Conservation (phyloP, 2,888 invertebrate genomes). For the Patella depressa region DNA sequence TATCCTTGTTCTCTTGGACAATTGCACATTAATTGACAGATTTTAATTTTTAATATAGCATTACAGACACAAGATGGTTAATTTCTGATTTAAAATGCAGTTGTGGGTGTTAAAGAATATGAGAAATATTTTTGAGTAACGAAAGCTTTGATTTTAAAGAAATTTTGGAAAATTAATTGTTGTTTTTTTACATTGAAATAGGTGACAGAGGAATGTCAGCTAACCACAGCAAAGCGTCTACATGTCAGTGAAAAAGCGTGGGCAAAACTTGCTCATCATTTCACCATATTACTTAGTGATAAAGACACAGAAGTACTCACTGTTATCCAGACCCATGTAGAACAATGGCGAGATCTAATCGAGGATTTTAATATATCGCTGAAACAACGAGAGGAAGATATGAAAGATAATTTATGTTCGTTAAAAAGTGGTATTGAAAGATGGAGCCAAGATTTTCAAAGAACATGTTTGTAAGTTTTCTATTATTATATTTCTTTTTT, state of each 20-base stretch:
- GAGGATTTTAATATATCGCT: slow-evolving; percentile 63
- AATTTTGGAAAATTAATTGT: not conserved
- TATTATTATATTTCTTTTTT: not conserved
- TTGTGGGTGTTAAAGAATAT: no score
- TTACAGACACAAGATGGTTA: no score
- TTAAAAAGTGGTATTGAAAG: slow-evolving; percentile 53
- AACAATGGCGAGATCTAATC: slow-evolving; percentile 63
- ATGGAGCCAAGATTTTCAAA: slow-evolving; percentile 58
- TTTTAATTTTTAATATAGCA: no score
- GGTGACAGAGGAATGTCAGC: slow-evolving; percentile 68
- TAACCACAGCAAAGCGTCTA: slow-evolving; percentile 68
- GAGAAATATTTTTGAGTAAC: no score
- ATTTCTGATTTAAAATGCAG: no score
- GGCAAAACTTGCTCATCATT: slow-evolving; percentile 69
- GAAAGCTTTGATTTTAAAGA: no score
- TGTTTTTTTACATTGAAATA: slow-evolving; percentile 27
- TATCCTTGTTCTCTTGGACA: no score
- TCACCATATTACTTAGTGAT: slow-evolving; percentile 69
- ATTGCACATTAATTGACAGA: no score
- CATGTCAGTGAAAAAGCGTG: slow-evolving; percentile 69
- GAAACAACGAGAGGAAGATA: slow-evolving; percentile 59
- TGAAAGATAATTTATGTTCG: slow-evolving; percentile 51
- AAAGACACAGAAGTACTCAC: slow-evolving; percentile 67
- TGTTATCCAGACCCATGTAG: slow-evolving; percentile 59
- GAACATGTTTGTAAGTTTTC: slow-evolving; percentile 62